Evolutionary conservation across 1,140 invertebrate species (phyloP).

Genomic region (Achroia grisella): DNA sequence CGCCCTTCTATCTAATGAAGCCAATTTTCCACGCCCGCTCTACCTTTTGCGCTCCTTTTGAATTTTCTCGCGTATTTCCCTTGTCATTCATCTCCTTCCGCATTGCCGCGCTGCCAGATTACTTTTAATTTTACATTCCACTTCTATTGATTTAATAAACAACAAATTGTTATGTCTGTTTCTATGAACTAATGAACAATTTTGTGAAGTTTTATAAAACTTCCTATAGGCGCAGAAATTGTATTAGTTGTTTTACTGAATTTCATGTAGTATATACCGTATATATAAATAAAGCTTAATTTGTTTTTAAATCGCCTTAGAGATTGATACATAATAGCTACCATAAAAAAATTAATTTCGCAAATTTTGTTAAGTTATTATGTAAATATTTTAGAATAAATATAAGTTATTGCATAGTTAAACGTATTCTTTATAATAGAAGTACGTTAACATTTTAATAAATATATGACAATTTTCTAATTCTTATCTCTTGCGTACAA

Average conservation of each 20-base stretch:
- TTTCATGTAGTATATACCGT: neutral
- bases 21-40: constrained; percentile 62
- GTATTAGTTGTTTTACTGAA: neutral
- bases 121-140: constrained; percentile 65
- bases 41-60: constrained; percentile 62
- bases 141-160: constrained; percentile 56
- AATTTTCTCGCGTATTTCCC: constrained; percentile 69
- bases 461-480: too few relatives aligned
- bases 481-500: too few relatives aligned
- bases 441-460: too few relatives aligned
- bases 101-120: constrained; percentile 60
- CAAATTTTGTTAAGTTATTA: too few relatives aligned
- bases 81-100: constrained; percentile 66
- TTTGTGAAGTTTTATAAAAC: too few relatives aligned
- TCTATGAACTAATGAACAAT: neutral
- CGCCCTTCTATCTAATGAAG: constrained; percentile 64
- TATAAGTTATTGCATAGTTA: too few relatives aligned
- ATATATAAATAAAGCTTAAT: neutral
- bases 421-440: too few relatives aligned
- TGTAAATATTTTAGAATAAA: too few relatives aligned
- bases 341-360: too few relatives aligned
- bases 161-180: constrained; percentile 16
- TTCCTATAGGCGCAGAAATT: too few relatives aligned
- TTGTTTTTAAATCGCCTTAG: too few relatives aligned
- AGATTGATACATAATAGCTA: too few relatives aligned